Percentiles rank a stretch among this genome's conserved stretches.
phyloP scores from a whole-genome alignment of 2,113 vertebrate species.

The Phocoena sinus region DNA sequence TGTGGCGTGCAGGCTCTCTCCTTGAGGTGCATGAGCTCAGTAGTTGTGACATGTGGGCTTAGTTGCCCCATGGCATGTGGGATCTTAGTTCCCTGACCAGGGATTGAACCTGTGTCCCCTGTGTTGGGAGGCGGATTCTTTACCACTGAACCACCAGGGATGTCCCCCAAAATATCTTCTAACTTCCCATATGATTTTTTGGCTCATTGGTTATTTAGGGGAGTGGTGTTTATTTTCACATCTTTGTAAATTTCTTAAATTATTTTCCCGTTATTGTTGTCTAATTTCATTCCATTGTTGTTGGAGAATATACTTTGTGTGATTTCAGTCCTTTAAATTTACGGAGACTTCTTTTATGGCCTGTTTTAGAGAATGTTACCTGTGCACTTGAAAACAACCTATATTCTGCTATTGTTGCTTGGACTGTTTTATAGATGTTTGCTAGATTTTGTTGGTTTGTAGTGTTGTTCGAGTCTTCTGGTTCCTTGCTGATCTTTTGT shows the following conservation, averaged over 20 bases:
- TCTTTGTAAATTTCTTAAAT: not conserved
- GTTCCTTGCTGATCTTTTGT: not conserved
- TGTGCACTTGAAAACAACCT: not conserved
- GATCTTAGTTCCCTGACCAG: no score
- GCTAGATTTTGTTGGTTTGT: not conserved
- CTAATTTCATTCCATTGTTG: not conserved
- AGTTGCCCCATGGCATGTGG: no score
- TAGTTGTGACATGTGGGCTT: no score
- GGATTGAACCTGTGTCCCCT: no score
- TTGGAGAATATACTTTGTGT: not conserved
- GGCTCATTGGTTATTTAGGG: not conserved
- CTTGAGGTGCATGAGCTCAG: no score
- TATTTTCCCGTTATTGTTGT: not conserved
- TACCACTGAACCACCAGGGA: no score
- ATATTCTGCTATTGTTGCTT: not conserved
- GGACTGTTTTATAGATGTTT: not conserved
- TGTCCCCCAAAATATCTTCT: not conserved
- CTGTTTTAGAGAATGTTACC: not conserved
- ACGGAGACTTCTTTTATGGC: not conserved
- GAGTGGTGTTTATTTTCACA: not conserved
- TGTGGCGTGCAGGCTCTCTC: no score
- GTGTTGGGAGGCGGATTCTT: no score
- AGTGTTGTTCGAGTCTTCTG: not conserved
- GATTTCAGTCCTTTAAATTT: not conserved
- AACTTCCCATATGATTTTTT: not conserved